Conservation (phyloP, 2,797 vertebrate species). For the Esox masquinongy region DNA sequence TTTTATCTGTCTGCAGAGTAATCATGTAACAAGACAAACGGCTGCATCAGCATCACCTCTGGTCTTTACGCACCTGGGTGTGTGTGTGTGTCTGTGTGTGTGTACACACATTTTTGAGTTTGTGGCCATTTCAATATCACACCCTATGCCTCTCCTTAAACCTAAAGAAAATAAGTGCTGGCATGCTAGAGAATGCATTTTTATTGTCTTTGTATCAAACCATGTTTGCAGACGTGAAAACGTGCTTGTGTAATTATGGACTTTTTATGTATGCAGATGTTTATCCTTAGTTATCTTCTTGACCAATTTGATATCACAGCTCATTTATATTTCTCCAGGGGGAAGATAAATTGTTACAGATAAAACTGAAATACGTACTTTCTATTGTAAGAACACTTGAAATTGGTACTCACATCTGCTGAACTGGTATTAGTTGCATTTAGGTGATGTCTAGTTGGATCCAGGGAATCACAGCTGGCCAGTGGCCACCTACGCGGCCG, state of each 20-base stretch:
- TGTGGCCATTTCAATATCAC: slow-evolving; percentile 5
- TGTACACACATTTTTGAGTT: slow-evolving; percentile 10
- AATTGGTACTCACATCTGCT: too few relatives aligned
- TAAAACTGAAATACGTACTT: too few relatives aligned
- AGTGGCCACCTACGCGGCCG: neutral
- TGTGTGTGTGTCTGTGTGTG: neutral
- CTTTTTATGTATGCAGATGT: too few relatives aligned
- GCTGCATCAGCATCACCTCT: slow-evolving; percentile 54
- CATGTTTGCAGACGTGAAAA: neutral
- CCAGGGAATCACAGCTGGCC: too few relatives aligned
- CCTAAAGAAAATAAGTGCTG: neutral
- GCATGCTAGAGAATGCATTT: slow-evolving; percentile 4
- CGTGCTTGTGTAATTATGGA: neutral
- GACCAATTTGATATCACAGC: too few relatives aligned
- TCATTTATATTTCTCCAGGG: too few relatives aligned
- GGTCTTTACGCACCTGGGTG: slow-evolving; percentile 25
- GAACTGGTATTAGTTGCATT: too few relatives aligned
- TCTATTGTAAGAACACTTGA: too few relatives aligned
- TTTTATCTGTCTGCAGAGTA: slow-evolving; percentile 46
- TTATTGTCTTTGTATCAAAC: neutral
- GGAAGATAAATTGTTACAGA: too few relatives aligned
- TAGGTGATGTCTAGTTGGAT: too few relatives aligned
- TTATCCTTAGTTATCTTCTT: too few relatives aligned
- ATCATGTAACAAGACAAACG: slow-evolving; percentile 48
- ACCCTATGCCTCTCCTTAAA: neutral